These are phyloP conservation scores for Nemopilema nomurai DNA, from an alignment of 30 jellyfish, hydroid and myxozoan species.

Conservation along the genomic window DNA sequence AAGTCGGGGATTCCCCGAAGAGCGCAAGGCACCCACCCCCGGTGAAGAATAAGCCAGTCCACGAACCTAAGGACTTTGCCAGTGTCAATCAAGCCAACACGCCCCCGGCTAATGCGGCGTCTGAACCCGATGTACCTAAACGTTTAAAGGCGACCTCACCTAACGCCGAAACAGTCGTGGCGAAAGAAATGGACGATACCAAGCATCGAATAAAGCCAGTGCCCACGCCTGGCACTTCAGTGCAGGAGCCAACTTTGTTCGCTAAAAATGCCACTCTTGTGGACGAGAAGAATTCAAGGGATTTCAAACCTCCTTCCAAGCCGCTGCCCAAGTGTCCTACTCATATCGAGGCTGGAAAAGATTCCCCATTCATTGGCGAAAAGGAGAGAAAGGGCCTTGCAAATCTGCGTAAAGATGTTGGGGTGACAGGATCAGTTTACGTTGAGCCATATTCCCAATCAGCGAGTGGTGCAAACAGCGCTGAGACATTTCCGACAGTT, in stretches of 20 bases:
- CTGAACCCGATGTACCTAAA: neutral
- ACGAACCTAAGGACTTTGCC: conserved; percentile 4
- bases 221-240: neutral
- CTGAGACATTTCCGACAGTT: conserved; percentile 7
- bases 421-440: conserved; percentile 35
- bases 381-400: neutral
- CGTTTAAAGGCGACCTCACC: neutral
- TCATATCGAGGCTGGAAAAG: neutral
- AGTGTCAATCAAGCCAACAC: neutral
- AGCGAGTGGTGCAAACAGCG: neutral
- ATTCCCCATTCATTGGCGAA: neutral
- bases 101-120: neutral
- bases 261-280: neutral
- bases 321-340: conserved; percentile 1
- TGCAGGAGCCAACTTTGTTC: neutral
- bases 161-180: neutral
- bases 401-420: neutral
- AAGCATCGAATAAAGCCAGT: neutral
- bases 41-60: conserved; percentile 26
- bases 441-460: conserved; percentile 29
- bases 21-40: neutral
- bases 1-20: neutral
- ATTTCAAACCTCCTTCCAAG: neutral
- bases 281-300: neutral
- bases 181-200: neutral